Percentiles rank a stretch among this genome's conserved stretches.
Evolutionary conservation across 2,888 invertebrate species (phyloP).

Genomic region (Leucophenga montana): DNA sequence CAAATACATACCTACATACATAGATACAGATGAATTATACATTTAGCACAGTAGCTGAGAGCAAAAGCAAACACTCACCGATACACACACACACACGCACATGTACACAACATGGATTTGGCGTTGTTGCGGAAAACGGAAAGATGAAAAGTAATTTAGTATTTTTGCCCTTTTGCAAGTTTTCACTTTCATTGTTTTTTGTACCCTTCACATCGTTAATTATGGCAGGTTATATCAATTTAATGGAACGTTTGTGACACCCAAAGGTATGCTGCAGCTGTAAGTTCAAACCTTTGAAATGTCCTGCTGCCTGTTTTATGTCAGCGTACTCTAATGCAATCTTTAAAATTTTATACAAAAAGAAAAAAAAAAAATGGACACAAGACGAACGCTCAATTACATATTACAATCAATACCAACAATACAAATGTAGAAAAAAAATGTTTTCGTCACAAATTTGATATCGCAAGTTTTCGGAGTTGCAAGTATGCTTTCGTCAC

Average conservation of each 20-base stretch:
- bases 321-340: too few relatives aligned
- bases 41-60: not conserved
- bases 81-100: not conserved
- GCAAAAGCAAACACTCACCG: not conserved
- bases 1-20: not conserved
- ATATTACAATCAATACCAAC: too few relatives aligned
- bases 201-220: not conserved
- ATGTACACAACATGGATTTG: not conserved
- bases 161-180: not conserved
- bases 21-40: not conserved
- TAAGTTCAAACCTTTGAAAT: too few relatives aligned
- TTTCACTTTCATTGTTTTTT: not conserved
- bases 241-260: not conserved
- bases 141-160: conserved; percentile 1
- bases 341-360: too few relatives aligned
- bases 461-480: too few relatives aligned
- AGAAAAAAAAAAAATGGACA: too few relatives aligned
- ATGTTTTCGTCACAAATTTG: too few relatives aligned
- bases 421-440: too few relatives aligned
- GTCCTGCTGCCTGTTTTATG: too few relatives aligned
- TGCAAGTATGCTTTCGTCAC: too few relatives aligned
- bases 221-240: not conserved
- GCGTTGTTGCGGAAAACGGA: not conserved
- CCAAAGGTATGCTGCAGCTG: too few relatives aligned
- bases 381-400: too few relatives aligned